Evolutionary conservation across 2,797 vertebrate genomes (phyloP).

Genomic region (Neomorphus geoffroyi): DNA sequence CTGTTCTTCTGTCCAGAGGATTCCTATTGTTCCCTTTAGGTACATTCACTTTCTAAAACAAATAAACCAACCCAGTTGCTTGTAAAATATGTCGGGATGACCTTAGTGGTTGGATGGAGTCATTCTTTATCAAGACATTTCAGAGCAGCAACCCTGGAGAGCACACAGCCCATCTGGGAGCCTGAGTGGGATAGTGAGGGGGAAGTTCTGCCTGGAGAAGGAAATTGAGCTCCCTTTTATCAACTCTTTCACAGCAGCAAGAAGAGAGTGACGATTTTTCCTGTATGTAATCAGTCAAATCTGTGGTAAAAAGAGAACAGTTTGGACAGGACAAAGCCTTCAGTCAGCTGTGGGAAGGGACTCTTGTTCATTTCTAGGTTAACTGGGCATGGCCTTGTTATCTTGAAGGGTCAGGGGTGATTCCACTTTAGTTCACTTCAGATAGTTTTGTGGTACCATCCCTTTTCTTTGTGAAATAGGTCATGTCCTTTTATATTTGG

Average conservation of each 20-base stretch:
- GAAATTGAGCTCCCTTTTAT: too few relatives aligned
- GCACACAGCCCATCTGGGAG: too few relatives aligned
- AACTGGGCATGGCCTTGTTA: not conserved
- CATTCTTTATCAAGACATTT: too few relatives aligned
- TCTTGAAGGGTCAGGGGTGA: fast-evolving
- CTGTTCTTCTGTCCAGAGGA: not conserved
- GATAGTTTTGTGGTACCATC: fast-evolving
- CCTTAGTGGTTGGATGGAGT: not conserved
- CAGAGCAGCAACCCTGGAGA: too few relatives aligned
- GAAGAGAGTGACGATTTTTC: not conserved
- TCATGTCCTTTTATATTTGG: not conserved
- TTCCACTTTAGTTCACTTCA: not conserved
- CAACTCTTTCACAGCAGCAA: fast-evolving
- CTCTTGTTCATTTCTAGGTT: not conserved
- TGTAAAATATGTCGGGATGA: conserved; percentile 6
- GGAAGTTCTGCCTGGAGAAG: too few relatives aligned
- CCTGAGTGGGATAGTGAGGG: too few relatives aligned
- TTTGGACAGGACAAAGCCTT: fast-evolving
- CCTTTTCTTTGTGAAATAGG: not conserved
- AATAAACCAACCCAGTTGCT: not conserved
- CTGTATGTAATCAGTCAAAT: fast-evolving
- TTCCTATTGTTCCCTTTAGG: not conserved
- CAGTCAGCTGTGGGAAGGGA: not conserved
- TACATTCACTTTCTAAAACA: not conserved
- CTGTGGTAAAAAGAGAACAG: fast-evolving